A percentile compares a stretch with the other conserved stretches of the same genome.
Conservation (phyloP, 2,113 vertebrate species). For the Sorex fumeus region DNA sequence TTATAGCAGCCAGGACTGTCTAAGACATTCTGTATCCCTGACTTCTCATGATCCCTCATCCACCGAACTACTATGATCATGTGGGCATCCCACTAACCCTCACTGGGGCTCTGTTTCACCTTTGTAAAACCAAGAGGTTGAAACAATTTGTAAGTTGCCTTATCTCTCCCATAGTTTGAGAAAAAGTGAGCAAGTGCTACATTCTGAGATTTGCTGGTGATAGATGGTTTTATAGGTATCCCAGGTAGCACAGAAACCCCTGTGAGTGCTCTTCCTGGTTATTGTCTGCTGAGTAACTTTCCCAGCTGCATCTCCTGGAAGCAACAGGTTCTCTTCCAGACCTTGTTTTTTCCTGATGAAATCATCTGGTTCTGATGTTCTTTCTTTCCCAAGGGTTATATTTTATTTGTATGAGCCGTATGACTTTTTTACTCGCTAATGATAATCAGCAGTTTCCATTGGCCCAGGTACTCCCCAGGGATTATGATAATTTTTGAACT, state of each 20-base stretch:
- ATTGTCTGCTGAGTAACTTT: neutral
- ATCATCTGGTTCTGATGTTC: conserved; percentile 2
- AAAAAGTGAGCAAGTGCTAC: neutral
- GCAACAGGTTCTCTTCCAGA: neutral
- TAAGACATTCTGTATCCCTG: neutral
- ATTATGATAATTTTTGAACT: neutral
- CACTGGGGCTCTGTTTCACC: neutral
- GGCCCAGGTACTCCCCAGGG: neutral
- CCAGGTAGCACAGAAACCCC: neutral
- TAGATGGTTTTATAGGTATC: neutral
- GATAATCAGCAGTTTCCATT: neutral
- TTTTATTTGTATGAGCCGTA: conserved; percentile 6
- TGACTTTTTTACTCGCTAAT: neutral
- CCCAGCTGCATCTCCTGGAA: neutral
- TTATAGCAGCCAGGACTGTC: neutral
- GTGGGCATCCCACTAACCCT: neutral
- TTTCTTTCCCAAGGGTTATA: conserved; percentile 14
- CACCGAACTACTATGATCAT: neutral
- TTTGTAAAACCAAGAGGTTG: neutral
- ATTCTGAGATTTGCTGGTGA: neutral
- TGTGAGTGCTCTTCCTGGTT: neutral
- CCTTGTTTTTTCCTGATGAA: neutral
- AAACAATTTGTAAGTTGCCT: neutral
- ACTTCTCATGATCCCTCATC: neutral
- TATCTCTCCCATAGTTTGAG: neutral